A percentile compares a stretch with the other conserved stretches of the same genome.
These are phyloP conservation scores for Andrena minutula DNA, from an alignment of 2,888 invertebrate species.

Conservation along the genomic window DNA sequence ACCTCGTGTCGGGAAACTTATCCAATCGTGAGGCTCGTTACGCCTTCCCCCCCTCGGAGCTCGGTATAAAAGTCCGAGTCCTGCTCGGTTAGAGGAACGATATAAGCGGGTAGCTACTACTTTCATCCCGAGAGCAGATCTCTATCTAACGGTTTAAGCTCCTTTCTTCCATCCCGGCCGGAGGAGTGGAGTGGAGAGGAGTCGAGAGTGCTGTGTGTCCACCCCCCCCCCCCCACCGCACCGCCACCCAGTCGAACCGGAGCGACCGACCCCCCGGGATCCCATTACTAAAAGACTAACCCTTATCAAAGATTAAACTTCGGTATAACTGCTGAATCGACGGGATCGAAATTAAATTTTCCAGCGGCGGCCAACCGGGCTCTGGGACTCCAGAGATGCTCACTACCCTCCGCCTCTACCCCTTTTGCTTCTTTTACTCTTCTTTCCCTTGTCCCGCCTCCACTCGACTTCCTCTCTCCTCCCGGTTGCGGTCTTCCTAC, in stretches of 20 bases:
- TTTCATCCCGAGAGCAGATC: constrained; percentile 84
- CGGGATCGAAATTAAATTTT: constrained; percentile 87
- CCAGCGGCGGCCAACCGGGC: constrained; percentile 76
- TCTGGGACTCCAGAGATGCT: constrained; percentile 51
- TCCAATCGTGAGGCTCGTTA: constrained; percentile 84
- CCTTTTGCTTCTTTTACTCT: constrained; percentile 36
- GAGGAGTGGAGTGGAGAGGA: constrained; percentile 59
- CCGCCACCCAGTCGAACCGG: constrained; percentile 68
- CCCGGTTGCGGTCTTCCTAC: constrained; percentile 43
- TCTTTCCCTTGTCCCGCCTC: constrained; percentile 37
- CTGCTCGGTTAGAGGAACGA: constrained; percentile 74
- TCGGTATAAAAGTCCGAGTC: constrained; percentile 81
- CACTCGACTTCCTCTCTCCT: constrained; percentile 37
- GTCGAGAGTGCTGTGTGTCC: constrained; percentile 41
- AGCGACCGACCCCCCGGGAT: constrained; percentile 81
- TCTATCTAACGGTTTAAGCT: constrained; percentile 85
- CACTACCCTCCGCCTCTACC: constrained; percentile 36
- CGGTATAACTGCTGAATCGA: constrained; percentile 87
- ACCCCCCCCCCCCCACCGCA: constrained; percentile 52
- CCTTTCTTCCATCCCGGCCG: constrained; percentile 72
- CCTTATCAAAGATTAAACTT: constrained; percentile 87
- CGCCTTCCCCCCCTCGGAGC: constrained; percentile 72
- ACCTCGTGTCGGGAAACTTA: constrained; percentile 82
- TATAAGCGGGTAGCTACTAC: constrained; percentile 82
- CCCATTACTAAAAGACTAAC: constrained; percentile 86